These are phyloP conservation scores for Pegoplata infirma DNA, from an alignment of 2,888 invertebrate genomes.

Conservation along the genomic window DNA sequence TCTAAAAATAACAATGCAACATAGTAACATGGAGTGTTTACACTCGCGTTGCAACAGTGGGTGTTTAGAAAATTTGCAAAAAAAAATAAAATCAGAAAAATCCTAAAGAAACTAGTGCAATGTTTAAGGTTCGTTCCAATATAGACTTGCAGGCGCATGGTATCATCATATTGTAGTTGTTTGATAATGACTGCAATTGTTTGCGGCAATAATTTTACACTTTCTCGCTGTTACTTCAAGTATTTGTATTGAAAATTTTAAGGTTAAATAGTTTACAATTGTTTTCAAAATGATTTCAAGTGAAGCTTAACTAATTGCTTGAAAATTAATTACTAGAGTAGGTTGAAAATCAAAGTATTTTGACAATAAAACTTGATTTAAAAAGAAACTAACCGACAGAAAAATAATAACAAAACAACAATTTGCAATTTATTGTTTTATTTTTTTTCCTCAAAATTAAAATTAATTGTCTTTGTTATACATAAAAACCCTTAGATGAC, in stretches of 20 bases:
- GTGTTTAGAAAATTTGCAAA: conserved; percentile 39
- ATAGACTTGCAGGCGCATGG: conserved; percentile 30
- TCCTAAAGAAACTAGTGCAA: conserved; percentile 13
- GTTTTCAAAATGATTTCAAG: conserved; percentile 61
- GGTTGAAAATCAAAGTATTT: neutral
- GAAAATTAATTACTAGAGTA: neutral
- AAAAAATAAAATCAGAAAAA: conserved; percentile 3
- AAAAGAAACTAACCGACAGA: neutral
- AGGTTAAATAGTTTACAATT: conserved; percentile 60
- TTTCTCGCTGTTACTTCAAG: conserved; percentile 29
- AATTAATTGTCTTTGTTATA: conserved; percentile 43
- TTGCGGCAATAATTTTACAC: conserved; percentile 58
- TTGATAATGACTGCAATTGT: conserved; percentile 40
- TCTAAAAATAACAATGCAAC: neutral
- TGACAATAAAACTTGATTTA: neutral
- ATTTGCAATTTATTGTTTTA: conserved; percentile 31
- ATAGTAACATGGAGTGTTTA: conserved; percentile 36
- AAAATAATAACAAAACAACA: neutral
- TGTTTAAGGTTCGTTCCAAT: conserved; percentile 1
- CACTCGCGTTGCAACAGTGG: conserved; percentile 50
- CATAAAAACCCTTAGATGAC: conserved; percentile 18
- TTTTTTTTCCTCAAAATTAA: no score
- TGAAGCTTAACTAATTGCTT: conserved; percentile 58
- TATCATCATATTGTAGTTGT: conserved; percentile 10
- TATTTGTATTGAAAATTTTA: conserved; percentile 61